Evolutionary conservation across 2,888 invertebrate species (phyloP).

Genomic region (Cerastoderma edule): DNA sequence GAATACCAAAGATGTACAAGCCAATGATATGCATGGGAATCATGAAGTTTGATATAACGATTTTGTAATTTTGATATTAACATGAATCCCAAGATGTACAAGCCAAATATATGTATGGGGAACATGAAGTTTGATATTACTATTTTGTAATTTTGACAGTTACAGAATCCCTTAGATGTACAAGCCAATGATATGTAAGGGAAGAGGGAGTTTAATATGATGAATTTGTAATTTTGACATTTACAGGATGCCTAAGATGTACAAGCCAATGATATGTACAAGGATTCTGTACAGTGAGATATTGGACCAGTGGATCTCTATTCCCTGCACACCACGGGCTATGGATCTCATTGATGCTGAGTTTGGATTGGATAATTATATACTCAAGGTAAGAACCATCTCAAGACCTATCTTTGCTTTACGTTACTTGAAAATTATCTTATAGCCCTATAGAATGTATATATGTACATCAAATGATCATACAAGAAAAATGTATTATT

Average conservation of each 20-base stretch:
- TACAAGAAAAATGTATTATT: no score
- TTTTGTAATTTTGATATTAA: no score
- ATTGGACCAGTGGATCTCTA: slow-evolving; percentile 92
- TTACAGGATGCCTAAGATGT: slow-evolving; percentile 91
- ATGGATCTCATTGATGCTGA: slow-evolving; percentile 93
- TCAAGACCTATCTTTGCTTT: no score
- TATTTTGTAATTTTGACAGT: no score
- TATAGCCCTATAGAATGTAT: no score
- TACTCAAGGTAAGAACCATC: slow-evolving; percentile 89
- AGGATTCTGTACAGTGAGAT: slow-evolving; percentile 95
- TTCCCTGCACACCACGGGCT: slow-evolving; percentile 93
- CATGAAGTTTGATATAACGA: slow-evolving; percentile 95
- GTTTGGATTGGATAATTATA: slow-evolving; percentile 97
- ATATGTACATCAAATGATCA: no score
- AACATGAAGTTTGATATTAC: no score
- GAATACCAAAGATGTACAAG: slow-evolving; percentile 94
- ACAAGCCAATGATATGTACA: slow-evolving; percentile 92
- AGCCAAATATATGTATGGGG: no score
- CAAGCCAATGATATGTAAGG: background rate
- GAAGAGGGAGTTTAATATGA: background rate
- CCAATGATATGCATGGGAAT: slow-evolving; percentile 92
- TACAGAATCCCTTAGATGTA: background rate
- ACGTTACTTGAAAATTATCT: no score
- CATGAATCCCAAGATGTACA: no score
- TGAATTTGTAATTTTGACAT: slow-evolving; percentile 3